Evolutionary conservation across 2,113 vertebrate species (phyloP).

Genomic region (Hemiprocne comata): DNA sequence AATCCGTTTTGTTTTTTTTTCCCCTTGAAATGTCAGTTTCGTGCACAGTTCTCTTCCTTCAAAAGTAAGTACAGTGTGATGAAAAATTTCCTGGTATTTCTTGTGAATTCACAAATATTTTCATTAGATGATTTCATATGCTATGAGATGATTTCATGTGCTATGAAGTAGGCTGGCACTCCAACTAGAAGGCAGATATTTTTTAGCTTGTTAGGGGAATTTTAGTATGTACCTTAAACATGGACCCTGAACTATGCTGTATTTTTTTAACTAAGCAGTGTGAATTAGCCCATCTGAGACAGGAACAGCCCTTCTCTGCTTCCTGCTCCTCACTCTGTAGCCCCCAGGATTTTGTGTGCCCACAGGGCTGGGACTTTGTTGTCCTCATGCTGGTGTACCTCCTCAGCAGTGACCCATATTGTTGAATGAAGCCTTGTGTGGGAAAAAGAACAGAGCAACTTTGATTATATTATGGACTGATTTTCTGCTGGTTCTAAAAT

Average conservation of each 20-base stretch:
- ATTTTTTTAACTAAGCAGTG: background rate
- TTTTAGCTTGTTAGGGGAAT: background rate
- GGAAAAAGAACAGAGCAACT: background rate
- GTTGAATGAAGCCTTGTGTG: fast-evolving
- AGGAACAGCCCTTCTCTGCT: background rate
- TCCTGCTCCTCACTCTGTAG: background rate
- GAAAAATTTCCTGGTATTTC: background rate
- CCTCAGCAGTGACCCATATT: background rate
- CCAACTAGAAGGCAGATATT: background rate
- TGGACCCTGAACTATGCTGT: background rate
- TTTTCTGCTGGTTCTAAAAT: background rate
- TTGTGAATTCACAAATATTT: background rate
- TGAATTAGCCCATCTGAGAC: background rate
- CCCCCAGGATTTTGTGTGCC: background rate
- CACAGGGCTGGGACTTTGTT: background rate
- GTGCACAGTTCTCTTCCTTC: background rate
- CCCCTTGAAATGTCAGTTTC: background rate
- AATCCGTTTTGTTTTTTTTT: background rate
- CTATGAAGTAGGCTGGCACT: background rate
- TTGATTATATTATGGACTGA: background rate
- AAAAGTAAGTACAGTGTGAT: background rate
- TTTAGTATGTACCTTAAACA: background rate
- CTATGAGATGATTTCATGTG: background rate
- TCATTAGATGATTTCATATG: background rate
- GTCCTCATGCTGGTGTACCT: background rate